Conservation (phyloP, 2,888 invertebrate genomes). For the Chaetoderma sp. region DNA sequence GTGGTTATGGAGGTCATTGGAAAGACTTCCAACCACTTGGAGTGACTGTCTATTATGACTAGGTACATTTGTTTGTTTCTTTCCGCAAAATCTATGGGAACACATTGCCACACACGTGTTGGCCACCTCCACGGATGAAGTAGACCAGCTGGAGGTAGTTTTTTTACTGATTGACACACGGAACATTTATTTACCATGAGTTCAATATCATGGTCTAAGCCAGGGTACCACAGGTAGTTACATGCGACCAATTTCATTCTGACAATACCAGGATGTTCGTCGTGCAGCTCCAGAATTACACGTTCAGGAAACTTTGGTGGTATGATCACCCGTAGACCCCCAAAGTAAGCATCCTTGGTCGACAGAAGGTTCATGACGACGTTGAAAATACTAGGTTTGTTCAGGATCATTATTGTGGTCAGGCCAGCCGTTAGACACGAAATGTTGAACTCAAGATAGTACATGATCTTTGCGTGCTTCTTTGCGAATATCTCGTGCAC, state of each 20-base stretch:
- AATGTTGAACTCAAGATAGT: neutral
- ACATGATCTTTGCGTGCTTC: neutral
- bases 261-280: constrained; percentile 48
- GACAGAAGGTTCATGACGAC: neutral
- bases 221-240: constrained; percentile 28
- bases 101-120: constrained; percentile 13
- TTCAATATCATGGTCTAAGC: constrained; percentile 4
- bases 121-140: constrained; percentile 28
- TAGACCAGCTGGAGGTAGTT: constrained; percentile 17
- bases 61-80: constrained; percentile 19
- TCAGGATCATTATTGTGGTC: neutral
- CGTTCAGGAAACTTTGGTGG: neutral
- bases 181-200: neutral
- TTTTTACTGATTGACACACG: constrained; percentile 6
- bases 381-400: neutral
- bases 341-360: neutral
- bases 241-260: constrained; percentile 79
- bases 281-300: neutral
- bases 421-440: neutral
- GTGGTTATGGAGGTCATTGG: constrained; percentile 14
- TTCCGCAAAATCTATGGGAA: constrained; percentile 20
- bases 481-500: neutral
- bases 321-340: constrained; percentile 7
- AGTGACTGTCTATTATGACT: constrained; percentile 17
- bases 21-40: constrained; percentile 19